Conservation (phyloP, 2,888 invertebrate genomes). For the Elegia similella region DNA sequence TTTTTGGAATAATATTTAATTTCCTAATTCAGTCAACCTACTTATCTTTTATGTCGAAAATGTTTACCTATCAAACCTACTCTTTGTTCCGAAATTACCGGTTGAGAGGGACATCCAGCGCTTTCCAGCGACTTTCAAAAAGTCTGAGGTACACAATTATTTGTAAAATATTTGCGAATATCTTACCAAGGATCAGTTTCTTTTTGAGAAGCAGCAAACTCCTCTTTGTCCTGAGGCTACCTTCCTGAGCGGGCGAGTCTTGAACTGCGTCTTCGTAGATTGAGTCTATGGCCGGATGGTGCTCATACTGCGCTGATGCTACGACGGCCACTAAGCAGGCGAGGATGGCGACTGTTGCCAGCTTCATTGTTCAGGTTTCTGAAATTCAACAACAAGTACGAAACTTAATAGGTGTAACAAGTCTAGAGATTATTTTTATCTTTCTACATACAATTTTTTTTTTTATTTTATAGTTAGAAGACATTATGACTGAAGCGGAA, state of each 20-base stretch:
- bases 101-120: conserved; percentile 27
- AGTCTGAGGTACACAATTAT: not conserved
- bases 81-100: too few species aligned
- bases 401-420: not conserved
- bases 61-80: too few species aligned
- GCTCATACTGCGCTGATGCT: conserved; percentile 46
- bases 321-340: conserved; percentile 61
- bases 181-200: conserved; percentile 68
- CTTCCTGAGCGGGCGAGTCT: conserved; percentile 55
- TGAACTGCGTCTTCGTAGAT: conserved; percentile 35
- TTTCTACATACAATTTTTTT: too few species aligned
- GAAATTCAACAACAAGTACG: conserved; percentile 20
- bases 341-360: conserved; percentile 61
- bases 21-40: too few species aligned
- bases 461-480: too few species aligned
- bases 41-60: too few species aligned
- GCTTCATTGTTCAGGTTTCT: conserved; percentile 61
- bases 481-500: too few species aligned
- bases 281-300: conserved; percentile 42
- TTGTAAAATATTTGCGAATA: not conserved
- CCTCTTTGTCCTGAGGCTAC: conserved; percentile 65
- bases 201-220: conserved; percentile 67
- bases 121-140: too few species aligned
- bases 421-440: too few species aligned
- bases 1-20: too few species aligned